Conservation (phyloP, 2,797 vertebrate species). For the Pygocentrus nattereri region DNA sequence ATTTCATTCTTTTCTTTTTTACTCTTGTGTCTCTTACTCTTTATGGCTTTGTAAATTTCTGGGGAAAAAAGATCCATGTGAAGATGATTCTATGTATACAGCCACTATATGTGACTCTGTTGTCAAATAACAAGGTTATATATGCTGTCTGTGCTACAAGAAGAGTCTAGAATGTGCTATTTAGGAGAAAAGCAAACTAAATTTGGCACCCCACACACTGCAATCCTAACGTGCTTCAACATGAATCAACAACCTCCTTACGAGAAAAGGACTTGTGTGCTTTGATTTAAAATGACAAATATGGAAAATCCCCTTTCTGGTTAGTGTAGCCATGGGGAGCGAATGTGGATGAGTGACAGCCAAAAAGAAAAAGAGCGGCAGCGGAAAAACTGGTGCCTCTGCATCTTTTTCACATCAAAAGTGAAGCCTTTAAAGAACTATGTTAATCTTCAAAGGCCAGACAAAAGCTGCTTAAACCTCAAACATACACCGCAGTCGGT, state of each 20-base stretch:
- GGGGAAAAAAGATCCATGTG: background rate
- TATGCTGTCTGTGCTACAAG: background rate
- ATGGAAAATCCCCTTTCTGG: slow-evolving; percentile 37
- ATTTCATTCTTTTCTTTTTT: no score
- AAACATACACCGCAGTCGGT: slow-evolving; percentile 1
- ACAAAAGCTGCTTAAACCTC: slow-evolving; percentile 45
- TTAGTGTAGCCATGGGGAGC: slow-evolving; percentile 24
- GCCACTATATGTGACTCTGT: background rate
- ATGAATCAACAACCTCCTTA: slow-evolving; percentile 34
- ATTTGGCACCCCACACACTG: slow-evolving; percentile 15
- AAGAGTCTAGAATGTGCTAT: slow-evolving; percentile 1
- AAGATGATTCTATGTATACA: background rate
- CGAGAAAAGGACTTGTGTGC: slow-evolving; percentile 25
- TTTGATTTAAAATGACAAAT: slow-evolving; percentile 53
- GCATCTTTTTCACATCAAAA: slow-evolving; percentile 46
- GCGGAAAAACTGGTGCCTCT: background rate
- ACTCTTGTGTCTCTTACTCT: no score
- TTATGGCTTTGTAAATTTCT: background rate
- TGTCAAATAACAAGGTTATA: background rate
- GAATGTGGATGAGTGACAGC: slow-evolving; percentile 9
- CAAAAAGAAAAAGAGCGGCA: slow-evolving; percentile 17
- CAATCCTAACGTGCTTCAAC: slow-evolving; percentile 16
- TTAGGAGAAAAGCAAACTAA: slow-evolving; percentile 39
- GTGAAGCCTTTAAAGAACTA: slow-evolving; percentile 39
- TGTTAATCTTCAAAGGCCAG: slow-evolving; percentile 50